Percentiles rank a stretch among this genome's conserved stretches.
Evolutionary conservation across 1,140 invertebrate genomes (phyloP).

Genomic region (Ganaspis sp.): DNA sequence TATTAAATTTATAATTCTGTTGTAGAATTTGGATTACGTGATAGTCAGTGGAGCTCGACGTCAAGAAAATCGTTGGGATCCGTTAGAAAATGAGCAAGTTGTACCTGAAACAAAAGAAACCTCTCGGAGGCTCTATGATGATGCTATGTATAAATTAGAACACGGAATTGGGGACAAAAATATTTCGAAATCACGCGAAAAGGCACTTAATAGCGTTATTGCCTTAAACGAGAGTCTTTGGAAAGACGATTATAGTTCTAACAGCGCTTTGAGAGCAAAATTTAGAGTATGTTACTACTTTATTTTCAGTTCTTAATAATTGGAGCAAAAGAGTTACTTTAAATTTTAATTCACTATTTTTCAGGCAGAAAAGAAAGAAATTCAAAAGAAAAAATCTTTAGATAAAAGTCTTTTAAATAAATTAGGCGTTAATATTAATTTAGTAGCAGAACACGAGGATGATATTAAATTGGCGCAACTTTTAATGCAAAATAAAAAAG

Average conservation of each 20-base stretch:
- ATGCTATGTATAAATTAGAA: constrained; percentile 98
- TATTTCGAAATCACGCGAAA: constrained; percentile 83
- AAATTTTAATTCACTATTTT: constrained; percentile 61
- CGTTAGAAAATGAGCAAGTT: constrained; percentile 95
- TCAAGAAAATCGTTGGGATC: constrained; percentile 99
- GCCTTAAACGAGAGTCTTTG: constrained; percentile 86
- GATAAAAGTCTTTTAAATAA: constrained; percentile 87
- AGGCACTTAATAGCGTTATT: constrained; percentile 84
- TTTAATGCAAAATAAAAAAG: constrained; percentile 72
- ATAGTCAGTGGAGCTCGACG: constrained; percentile 95
- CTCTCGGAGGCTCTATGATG: constrained; percentile 90
- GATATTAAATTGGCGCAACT: constrained; percentile 88
- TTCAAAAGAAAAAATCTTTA: constrained; percentile 81
- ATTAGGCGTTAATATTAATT: constrained; percentile 85
- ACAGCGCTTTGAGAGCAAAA: constrained; percentile 86
- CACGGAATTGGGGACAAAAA: constrained; percentile 90
- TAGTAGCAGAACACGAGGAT: constrained; percentile 87
- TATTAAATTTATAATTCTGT: constrained; percentile 54
- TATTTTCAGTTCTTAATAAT: constrained; percentile 18
- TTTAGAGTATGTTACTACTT: constrained; percentile 84
- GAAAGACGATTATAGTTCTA: constrained; percentile 94
- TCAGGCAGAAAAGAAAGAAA: constrained; percentile 85
- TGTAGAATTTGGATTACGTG: constrained; percentile 97
- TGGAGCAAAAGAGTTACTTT: no score
- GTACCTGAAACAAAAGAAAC: constrained; percentile 93